Evolutionary conservation across 2,888 invertebrate species (phyloP), one percentile per base, ranked within the genome.

Genomic region (Empis livida): DNA sequence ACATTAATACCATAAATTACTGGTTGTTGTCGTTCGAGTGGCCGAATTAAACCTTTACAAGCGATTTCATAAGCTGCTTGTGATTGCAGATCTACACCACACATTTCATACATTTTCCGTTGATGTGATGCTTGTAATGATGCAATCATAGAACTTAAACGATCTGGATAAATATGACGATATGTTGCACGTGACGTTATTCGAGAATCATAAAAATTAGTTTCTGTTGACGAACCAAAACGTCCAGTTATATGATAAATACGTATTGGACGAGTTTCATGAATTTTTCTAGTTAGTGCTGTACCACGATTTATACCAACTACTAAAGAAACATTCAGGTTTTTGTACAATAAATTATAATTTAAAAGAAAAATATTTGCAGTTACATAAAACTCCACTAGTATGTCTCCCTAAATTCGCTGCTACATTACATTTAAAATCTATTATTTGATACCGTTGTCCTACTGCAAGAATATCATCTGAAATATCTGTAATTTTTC

Each of bases 11-110:
- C 82, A 67, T 95, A 96, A 20, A 96, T 60, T 30, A 95, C 71
- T 0, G 93, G 87, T 20, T 82, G 71, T 49, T 81, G 79, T 35
- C 72, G 75, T 48, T 76, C 68, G 0, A 73, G 71, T 0, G 96
- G 93, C 48, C 93, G 73, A 5, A 95, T 75, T 0, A 83, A 73
- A 1, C 97, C 96, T 64, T 82, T 72, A 1, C 79, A 72, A 9
- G 94, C 94, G 49, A 96, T 60, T 48, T 96, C 90, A 67, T 90
- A 97, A 10, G 92, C 92, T 40, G 83, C 78, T 67, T 96, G 89
- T 38, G 89, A 89, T 58, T 89, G 81, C 51, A 87, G 73, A 62
- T 89, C 82, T 0, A 95, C 78, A 20, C 92, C 92, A 55, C 79
- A 77, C 40, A 81, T 61, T 55, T 86, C 77, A 64, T 81, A 91